Percentiles rank a stretch among this genome's conserved stretches.
phyloP scores from a whole-genome alignment of 2,797 vertebrate genomes.

The Anas georgica region DNA sequence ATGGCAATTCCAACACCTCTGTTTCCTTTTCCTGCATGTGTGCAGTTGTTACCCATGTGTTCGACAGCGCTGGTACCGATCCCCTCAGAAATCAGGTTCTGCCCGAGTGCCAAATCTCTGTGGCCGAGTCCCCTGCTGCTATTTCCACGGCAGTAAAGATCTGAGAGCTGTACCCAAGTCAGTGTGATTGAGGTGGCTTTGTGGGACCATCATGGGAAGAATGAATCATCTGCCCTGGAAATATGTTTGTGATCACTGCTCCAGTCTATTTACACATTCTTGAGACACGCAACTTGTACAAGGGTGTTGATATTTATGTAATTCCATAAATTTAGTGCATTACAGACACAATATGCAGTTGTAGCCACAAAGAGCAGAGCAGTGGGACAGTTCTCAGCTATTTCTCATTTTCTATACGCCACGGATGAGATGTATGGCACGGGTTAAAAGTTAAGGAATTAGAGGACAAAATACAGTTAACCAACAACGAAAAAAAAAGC shows the following conservation, averaged over 20 bases:
- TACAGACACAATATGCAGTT: constrained; percentile 30
- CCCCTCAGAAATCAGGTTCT: not conserved
- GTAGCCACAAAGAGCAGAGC: not conserved
- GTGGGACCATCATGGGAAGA: constrained; percentile 44
- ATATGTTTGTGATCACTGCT: constrained; percentile 42
- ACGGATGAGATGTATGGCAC: not conserved
- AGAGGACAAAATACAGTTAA: not conserved
- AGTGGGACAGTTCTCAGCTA: constrained; percentile 13
- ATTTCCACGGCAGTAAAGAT: not conserved
- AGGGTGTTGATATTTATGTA: constrained; percentile 55
- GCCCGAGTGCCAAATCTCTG: not conserved
- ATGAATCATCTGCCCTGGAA: constrained; percentile 62
- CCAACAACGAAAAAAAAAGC: not conserved
- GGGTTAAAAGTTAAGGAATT: not conserved
- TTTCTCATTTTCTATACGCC: not conserved
- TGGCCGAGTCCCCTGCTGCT: not conserved
- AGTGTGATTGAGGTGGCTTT: not conserved
- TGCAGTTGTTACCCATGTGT: not conserved
- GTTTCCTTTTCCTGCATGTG: not conserved
- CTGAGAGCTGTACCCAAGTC: not conserved
- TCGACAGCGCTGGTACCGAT: not conserved
- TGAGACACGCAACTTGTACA: constrained; percentile 29
- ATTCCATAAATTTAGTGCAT: constrained; percentile 47
- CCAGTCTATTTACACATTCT: constrained; percentile 37
- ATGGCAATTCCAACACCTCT: not conserved